phyloP scores from a whole-genome alignment of 35 echinoderm and acorn worm genomes.

The Stichopus chloronotus region DNA sequence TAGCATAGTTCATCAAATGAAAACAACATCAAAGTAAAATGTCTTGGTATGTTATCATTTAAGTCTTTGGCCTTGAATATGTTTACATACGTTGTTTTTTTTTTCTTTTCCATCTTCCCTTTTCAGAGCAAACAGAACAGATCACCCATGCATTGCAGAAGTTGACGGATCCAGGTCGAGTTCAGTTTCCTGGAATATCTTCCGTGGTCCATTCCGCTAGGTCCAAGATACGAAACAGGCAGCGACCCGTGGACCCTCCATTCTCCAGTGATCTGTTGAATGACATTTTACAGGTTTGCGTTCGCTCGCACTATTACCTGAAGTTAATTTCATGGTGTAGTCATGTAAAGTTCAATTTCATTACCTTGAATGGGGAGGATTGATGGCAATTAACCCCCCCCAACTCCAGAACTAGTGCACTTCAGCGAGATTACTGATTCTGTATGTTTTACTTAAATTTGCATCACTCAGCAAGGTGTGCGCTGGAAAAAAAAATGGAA shows the following conservation, averaged over 20 bases:
- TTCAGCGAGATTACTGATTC: too few relatives aligned
- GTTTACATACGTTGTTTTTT: not conserved
- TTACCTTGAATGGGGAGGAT: not conserved
- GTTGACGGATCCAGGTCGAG: slow-evolving; percentile 83
- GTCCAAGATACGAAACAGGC: slow-evolving; percentile 69
- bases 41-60: too few relatives aligned
- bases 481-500: too few relatives aligned
- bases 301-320: not conserved
- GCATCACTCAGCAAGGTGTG: too few relatives aligned
- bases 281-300: slow-evolving; percentile 80
- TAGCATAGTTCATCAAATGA: too few relatives aligned
- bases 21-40: too few relatives aligned
- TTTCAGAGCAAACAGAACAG: slow-evolving; percentile 59
- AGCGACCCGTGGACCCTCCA: slow-evolving; percentile 70
- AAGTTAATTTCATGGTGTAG: too few relatives aligned
- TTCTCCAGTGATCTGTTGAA: slow-evolving; percentile 82
- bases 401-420: not conserved
- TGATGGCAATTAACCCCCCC: not conserved
- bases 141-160: slow-evolving; percentile 87
- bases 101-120: not conserved
- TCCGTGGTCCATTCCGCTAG: slow-evolving; percentile 77
- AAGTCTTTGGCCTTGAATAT: not conserved
- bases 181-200: slow-evolving; percentile 74
- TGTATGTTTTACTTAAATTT: too few relatives aligned
- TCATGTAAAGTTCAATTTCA: too few relatives aligned